Base-by-base conservation (phyloP, 2,888 invertebrate genomes). In the Drosophila peninsularis region DNA sequence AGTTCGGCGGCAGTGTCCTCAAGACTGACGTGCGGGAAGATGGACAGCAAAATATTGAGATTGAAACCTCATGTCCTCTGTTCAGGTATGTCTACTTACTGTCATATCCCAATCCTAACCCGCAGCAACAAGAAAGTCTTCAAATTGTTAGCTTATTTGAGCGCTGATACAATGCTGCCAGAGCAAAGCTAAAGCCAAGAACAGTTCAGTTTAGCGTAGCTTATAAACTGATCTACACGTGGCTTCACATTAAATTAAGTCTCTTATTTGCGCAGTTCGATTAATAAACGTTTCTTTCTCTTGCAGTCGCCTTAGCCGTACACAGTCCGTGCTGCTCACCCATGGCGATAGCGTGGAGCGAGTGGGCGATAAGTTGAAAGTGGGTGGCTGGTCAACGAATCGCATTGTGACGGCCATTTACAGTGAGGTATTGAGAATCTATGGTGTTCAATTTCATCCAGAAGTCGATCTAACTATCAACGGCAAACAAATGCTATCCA, bases 401-500 rank as follows among this genome's bases (percentile, higher is more conserved):
- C 95, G 96, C 79, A 95, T 97, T 91, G 94, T 97, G 80, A 96
- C 97, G 13, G 99, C 97, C 62, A 97, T 99, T 89, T 96, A 96
- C 89, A 97, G 97, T 93, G 98, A 98, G 90, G 96, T 96, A 91
- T 94, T 96, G 92, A 95, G 96, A 60, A 94, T 98, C 65, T 99
- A 98, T 91, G 99, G 99, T 32, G 96, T 99, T 71, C 99, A 99
- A 93, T 99, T 99, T 93, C 99, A 99, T 93, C 99, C 99, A 0
- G 99, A 99, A 94, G 97, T 99, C 79, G 99, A 99, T 92, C 95
- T 99, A 88, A 98, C 99, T 0, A 94, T 95, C 14, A 96, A 98
- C 91, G 99, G 99, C 70, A 96, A 96, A 92, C 94, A 95, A 90
- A 99, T 99, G 95, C 93, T 99, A 89, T 95, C 96, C 73, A 99